Evolutionary conservation across 2,888 invertebrate species (phyloP).

Genomic region (Spicauda simplicius): DNA sequence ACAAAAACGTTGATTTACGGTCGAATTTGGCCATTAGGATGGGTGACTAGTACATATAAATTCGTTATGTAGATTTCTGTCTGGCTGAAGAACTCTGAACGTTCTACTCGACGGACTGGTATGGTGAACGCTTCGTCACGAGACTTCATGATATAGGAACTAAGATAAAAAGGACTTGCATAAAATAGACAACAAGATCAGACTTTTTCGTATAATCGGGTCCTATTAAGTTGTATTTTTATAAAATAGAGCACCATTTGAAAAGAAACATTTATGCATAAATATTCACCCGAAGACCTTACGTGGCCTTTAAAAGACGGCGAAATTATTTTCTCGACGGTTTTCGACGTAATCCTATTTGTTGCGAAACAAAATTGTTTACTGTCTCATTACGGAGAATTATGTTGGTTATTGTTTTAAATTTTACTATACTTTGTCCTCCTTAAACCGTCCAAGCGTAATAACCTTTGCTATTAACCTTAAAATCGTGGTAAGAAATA

Average conservation of each 20-base stretch:
- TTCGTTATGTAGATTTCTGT: too few species aligned
- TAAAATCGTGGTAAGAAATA: not conserved
- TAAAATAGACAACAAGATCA: too few species aligned
- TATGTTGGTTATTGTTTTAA: constrained; percentile 15
- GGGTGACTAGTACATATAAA: too few species aligned
- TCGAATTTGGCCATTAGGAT: too few species aligned
- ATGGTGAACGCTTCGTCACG: too few species aligned
- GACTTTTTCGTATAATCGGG: too few species aligned
- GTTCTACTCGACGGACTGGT: too few species aligned
- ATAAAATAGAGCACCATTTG: not conserved
- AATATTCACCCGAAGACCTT: not conserved
- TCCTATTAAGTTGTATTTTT: too few species aligned
- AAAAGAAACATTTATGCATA: not conserved
- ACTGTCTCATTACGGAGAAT: constrained; percentile 26
- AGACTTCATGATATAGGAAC: too few species aligned
- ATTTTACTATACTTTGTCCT: constrained; percentile 22
- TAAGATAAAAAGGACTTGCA: too few species aligned
- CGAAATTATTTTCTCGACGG: not conserved
- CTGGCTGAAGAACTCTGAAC: too few species aligned
- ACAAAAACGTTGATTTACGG: too few species aligned
- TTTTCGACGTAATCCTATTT: constrained; percentile 21
- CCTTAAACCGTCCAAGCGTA: constrained; percentile 8
- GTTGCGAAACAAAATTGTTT: constrained; percentile 20
- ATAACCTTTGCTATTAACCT: not conserved
- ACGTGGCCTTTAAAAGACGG: constrained; percentile 12